Percentiles rank a stretch among this genome's conserved stretches.
Conservation (phyloP, 2,113 vertebrate genomes). For the Zosterops pallidus region DNA sequence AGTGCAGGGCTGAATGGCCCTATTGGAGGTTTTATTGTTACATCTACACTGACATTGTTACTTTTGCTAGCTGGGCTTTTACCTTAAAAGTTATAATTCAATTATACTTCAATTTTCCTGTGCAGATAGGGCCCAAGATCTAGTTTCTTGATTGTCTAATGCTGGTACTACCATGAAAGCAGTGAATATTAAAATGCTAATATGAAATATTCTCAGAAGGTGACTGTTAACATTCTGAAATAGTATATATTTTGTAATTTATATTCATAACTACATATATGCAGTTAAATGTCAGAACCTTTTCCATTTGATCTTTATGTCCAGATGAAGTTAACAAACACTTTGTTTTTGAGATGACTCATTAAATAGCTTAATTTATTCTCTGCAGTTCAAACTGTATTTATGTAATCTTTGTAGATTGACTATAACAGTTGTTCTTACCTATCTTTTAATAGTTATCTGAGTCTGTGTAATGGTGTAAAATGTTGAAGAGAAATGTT, state of each 20-base stretch:
- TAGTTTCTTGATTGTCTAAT: background rate
- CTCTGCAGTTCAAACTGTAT: background rate
- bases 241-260: conserved; percentile 3
- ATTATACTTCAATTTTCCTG: background rate
- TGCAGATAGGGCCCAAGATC: background rate
- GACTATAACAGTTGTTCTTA: background rate
- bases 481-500: background rate
- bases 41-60: background rate
- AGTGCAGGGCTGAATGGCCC: background rate
- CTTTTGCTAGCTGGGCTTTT: background rate
- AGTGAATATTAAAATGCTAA: background rate
- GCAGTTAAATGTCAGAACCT: background rate
- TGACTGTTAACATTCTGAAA: background rate
- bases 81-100: background rate
- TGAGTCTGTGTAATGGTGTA: background rate
- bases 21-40: accelerated
- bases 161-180: background rate
- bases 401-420: background rate
- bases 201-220: background rate
- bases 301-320: background rate
- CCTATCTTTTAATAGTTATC: background rate
- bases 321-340: background rate
- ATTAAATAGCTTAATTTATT: background rate
- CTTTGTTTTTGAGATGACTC: background rate
- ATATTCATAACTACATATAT: background rate